Evolutionary conservation across 2,113 vertebrate species (phyloP), one percentile per base, ranked within the genome.

Genomic region (Rallus limicola): DNA sequence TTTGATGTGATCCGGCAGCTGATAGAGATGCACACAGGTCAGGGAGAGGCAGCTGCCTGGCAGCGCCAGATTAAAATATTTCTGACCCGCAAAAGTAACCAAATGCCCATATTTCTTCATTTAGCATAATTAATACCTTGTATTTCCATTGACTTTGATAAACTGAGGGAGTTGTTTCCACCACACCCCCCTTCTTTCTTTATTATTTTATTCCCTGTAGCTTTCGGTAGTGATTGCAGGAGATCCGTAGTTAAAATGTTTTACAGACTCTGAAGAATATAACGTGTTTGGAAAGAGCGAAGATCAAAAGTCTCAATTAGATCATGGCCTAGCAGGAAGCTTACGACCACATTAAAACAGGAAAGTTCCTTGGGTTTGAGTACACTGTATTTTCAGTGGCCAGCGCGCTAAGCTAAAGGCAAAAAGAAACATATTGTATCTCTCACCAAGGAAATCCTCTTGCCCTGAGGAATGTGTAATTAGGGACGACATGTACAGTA

Each of bases 41-140:
- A 96, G 94, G 85, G 92, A 90, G 88, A 95, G 95, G 97, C 96
- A 97, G 97, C 97, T 97, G 97, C 60, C 95, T 92, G 97, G 96
- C 97, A 97, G 96, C 79, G 16, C 97, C 97, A 94, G 94, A 50
- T 96, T 95, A 64, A 97, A 96, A 97, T 98, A 94, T 85, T 97
- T 96, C 94, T 97, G 97, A 97, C 96, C 98, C 95, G 74, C 97
- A 95, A 69, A 96, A 97, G 80, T 88, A 96, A 96, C 97, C 95
- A 74, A 95, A 89, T 78, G 83, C 91, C 96, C 98, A 97, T 98
- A 97, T 98, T 99, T 98, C 98, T 99, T 98, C 98, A 97, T 98
- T 98, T 98, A 98, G 94, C 93, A 84, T 98, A 98, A 99, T 99
- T 98, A 98, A 99, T 98, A 97, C 96, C 97, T 98, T 97, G 95